Evolutionary conservation across 2,888 invertebrate genomes (phyloP), one percentile per base, ranked within the genome.

Genomic region (Xanthorhoe designata): DNA sequence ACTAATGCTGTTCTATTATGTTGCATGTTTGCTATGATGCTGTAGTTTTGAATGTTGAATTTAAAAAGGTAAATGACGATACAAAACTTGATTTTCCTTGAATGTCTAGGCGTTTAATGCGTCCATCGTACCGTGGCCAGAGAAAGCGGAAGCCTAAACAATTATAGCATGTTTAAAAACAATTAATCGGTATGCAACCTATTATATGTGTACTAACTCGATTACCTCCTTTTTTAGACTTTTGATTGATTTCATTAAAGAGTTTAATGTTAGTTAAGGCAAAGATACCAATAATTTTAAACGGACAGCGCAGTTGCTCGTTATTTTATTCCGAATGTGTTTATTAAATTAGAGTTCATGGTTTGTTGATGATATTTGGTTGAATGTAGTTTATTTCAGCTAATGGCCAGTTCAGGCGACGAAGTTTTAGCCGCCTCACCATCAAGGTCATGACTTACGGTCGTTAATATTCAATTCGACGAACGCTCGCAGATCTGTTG

Each of bases 111-210:
- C 58, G 24, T 35, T 65, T 60, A 60, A 51, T 42, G 38, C 57
- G 57, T 15, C n/a, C 62, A 59, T 1, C 38, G 58, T 51, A 66
- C 59, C 66, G 51, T 63, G 55, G 1, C 1, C 35, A 51, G 32
- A 3, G 47, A 29, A 62, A 62, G 55, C 66, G 66, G 66, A 62
- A 66, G 53, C 15, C 17, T 47, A 15, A 15, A 32, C n/a, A 15
- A 35, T 17, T n/a, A 17, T 66, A 50, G 66, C 66, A 59, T 66
- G 66, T 50, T 29, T n/a, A 7, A 24, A n/a, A 45, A 53, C 42
- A 66, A 62, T 62, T 50, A 59, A 62, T 66, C 45, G 18, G 13
- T 52, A 45, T 65, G 55, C 56, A 55, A 49, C 29, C 60, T 60
- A 24, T 53, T 53, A 59, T n/a, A 45, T 32, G 7, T 29, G 9